A percentile compares a stretch with the other conserved stretches of the same genome.
phyloP scores from a whole-genome alignment of 1,140 invertebrate genomes.

The Orchestia grillus region DNA sequence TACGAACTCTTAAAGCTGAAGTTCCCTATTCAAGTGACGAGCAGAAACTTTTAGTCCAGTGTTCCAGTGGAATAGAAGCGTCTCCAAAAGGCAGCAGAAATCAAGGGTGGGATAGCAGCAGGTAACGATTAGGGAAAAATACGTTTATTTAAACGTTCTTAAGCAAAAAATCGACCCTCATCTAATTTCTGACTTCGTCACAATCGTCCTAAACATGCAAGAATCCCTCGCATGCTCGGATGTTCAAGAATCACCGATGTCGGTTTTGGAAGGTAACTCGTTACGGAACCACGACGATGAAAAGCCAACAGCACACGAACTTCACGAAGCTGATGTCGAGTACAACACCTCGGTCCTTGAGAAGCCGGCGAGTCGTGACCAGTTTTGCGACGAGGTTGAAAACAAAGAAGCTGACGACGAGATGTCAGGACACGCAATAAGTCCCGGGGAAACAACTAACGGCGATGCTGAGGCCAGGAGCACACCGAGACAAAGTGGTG shows the following conservation, averaged over 20 bases:
- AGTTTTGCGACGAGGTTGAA: not conserved
- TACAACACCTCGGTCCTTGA: not conserved
- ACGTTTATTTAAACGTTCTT: not conserved
- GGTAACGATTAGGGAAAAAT: not conserved
- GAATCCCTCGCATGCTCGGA: not conserved
- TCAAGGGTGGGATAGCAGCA: not conserved
- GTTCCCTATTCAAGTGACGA: not conserved
- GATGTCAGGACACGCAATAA: not conserved
- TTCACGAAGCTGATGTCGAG: not conserved
- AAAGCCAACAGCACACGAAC: not conserved
- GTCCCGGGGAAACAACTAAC: not conserved
- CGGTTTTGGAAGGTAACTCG: not conserved
- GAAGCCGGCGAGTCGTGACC: not conserved
- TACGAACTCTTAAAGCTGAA: not conserved
- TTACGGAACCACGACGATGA: slow-evolving; percentile 6
- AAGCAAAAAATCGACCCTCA: not conserved
- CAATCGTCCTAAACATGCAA: not conserved
- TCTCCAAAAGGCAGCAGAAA: not conserved
- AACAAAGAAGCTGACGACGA: not conserved
- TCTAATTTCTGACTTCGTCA: not conserved
- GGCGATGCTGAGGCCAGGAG: not conserved
- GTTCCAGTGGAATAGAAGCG: not conserved
- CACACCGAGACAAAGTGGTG: not conserved
- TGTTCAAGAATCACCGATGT: not conserved
- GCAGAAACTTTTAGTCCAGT: not conserved